Conservation (phyloP, 2,888 invertebrate species). For the Drosophila crucigera region DNA sequence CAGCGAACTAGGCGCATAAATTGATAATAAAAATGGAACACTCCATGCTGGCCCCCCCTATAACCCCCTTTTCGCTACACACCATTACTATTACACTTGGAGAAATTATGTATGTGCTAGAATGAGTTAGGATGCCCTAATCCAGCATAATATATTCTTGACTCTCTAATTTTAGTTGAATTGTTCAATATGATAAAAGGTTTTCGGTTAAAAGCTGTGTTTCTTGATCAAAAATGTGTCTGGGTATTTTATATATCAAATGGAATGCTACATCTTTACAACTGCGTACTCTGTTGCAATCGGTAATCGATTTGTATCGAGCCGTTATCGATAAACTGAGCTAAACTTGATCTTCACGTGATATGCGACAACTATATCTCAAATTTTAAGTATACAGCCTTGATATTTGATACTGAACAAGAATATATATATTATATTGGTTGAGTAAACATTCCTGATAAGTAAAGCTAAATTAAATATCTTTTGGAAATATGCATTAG, state of each 20-base stretch:
- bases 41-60: neutral
- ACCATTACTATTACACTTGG: neutral
- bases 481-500: neutral
- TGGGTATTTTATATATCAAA: neutral
- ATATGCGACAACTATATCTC: too few species aligned
- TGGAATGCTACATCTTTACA: too few species aligned
- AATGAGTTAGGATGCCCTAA: neutral
- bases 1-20: constrained; percentile 32
- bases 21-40: constrained; percentile 67
- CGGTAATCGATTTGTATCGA: too few species aligned
- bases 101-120: neutral
- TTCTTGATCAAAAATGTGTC: neutral
- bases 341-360: too few species aligned
- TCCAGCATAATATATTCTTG: too few species aligned
- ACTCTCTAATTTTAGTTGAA: too few species aligned
- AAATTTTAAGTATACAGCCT: too few species aligned
- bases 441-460: neutral
- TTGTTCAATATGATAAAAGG: too few species aligned
- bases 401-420: neutral
- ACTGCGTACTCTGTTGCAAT: too few species aligned
- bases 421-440: neutral
- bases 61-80: too few species aligned
- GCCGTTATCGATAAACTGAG: too few species aligned
- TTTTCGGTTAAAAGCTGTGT: too few species aligned
- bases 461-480: neutral